These are phyloP conservation scores for Pollicipes pollicipes DNA, from an alignment of 1,140 invertebrate genomes.

Conservation along the genomic window DNA sequence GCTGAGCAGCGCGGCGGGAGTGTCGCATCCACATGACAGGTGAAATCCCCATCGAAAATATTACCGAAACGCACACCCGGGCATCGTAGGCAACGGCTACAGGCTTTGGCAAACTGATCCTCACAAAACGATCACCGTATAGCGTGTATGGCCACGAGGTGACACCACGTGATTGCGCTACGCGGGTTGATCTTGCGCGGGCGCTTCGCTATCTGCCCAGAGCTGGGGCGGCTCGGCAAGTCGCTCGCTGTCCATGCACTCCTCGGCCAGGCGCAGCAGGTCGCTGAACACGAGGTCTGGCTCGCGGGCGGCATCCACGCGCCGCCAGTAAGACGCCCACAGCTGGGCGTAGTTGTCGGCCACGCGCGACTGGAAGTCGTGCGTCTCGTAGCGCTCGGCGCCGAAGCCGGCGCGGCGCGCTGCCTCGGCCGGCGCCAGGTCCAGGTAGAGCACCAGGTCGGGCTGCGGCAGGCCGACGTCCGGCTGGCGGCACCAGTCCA, in stretches of 20 bases:
- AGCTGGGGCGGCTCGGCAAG: neutral
- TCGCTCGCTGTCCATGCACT: neutral
- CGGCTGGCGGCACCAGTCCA: slow-evolving; percentile 66
- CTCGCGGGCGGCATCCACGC: neutral
- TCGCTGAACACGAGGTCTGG: neutral
- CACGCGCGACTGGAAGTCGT: slow-evolving; percentile 58
- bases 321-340: neutral
- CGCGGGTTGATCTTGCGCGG: no score
- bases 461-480: slow-evolving; percentile 71
- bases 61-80: no score
- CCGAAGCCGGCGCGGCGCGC: slow-evolving; percentile 54
- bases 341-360: slow-evolving; percentile 43
- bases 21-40: no score
- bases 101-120: no score
- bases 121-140: no score
- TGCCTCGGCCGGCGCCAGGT: slow-evolving; percentile 39
- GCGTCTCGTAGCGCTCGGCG: slow-evolving; percentile 60
- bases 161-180: no score
- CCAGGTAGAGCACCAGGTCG: slow-evolving; percentile 65
- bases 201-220: no score
- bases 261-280: neutral
- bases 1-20: no score
- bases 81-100: no score
- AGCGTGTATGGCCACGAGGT: no score
- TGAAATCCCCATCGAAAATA: no score